Conservation (phyloP, 1,140 invertebrate species). For the Choristoneura fumiferana region DNA sequence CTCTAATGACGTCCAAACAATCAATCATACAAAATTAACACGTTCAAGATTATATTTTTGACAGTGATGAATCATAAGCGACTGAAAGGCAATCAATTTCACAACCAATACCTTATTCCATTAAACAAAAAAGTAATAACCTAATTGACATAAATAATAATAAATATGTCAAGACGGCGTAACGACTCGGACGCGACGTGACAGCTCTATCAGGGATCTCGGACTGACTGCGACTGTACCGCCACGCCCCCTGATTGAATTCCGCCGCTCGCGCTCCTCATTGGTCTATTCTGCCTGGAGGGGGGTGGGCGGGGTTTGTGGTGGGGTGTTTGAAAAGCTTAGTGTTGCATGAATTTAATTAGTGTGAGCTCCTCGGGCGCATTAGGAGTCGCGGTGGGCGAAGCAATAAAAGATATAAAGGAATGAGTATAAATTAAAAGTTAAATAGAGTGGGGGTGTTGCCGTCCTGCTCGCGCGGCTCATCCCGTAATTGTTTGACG, state of each 20-base stretch:
- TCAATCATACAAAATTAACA: constrained; percentile 77
- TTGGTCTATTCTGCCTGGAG: constrained; percentile 19
- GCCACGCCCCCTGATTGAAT: constrained; percentile 41
- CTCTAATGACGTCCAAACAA: constrained; percentile 66
- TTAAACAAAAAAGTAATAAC: constrained; percentile 77
- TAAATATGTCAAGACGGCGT: constrained; percentile 75
- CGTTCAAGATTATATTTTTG: constrained; percentile 67
- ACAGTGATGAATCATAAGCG: constrained; percentile 75
- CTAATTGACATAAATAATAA: constrained; percentile 79
- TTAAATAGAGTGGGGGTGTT: constrained; percentile 65
- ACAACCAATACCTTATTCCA: constrained; percentile 73
- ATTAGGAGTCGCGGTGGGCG: constrained; percentile 76
- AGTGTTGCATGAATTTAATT: constrained; percentile 78
- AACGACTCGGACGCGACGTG: constrained; percentile 69
- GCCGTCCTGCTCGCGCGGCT: too few species aligned
- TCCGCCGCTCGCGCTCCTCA: constrained; percentile 36
- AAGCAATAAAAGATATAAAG: constrained; percentile 79
- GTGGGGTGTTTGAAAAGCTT: constrained; percentile 60
- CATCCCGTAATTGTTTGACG: constrained; percentile 78
- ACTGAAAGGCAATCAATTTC: constrained; percentile 74
- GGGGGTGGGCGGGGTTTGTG: constrained; percentile 40
- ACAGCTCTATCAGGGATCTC: constrained; percentile 73
- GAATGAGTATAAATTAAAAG: constrained; percentile 79
- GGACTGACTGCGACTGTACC: constrained; percentile 48
- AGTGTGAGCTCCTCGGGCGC: constrained; percentile 74